Evolutionary conservation across 2,113 vertebrate genomes (phyloP).

Genomic region (Ochotona curzoniae): DNA sequence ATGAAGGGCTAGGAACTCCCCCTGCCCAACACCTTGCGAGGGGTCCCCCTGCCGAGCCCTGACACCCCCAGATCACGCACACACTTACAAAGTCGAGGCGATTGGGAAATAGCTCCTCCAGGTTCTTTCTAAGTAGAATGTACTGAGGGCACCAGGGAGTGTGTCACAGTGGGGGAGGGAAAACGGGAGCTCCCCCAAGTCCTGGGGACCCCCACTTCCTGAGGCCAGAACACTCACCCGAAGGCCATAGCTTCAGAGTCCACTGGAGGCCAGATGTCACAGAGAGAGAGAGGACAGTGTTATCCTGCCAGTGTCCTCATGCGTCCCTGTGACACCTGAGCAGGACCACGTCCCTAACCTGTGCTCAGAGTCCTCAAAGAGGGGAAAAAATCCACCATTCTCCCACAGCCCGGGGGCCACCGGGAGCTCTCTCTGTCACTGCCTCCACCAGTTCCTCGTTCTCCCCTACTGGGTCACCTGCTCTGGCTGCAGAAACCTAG

Average conservation of each 20-base stretch:
- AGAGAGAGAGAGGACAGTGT: neutral
- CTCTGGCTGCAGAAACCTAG: neutral
- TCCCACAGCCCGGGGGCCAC: neutral
- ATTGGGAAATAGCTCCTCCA: conserved; percentile 73
- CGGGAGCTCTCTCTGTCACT: neutral
- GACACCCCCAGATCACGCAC: too few species aligned
- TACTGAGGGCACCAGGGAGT: conserved; percentile 51
- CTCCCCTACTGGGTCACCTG: neutral
- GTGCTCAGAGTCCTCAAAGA: neutral
- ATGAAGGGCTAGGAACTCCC: neutral
- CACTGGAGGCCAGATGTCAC: conserved; percentile 45
- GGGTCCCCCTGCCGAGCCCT: neutral
- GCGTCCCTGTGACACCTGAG: neutral
- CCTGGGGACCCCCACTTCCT: neutral
- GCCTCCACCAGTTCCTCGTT: neutral
- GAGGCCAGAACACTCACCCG: conserved; percentile 68
- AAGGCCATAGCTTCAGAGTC: conserved; percentile 79
- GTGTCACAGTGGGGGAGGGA: neutral
- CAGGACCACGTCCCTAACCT: neutral
- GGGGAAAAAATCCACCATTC: neutral
- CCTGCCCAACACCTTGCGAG: neutral
- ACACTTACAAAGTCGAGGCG: conserved; percentile 73
- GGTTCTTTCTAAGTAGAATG: conserved; percentile 65
- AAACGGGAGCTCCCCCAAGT: neutral
- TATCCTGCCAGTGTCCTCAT: too few species aligned